These are phyloP conservation scores for Mormyrus lacerda DNA, from an alignment of 2,113 vertebrate species.

Conservation along the genomic window DNA sequence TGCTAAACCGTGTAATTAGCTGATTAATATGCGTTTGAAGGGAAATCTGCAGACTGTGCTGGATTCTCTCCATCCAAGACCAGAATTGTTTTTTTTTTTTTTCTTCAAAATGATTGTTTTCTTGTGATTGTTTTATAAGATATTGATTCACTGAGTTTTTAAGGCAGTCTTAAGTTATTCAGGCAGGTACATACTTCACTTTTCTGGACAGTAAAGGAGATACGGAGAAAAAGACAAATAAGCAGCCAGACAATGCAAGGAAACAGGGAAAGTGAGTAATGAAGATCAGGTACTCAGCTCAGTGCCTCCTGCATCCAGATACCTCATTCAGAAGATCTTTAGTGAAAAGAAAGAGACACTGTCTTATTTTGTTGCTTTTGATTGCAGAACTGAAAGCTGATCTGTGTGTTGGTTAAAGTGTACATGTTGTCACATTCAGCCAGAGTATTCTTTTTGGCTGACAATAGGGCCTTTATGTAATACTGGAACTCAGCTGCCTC, in stretches of 20 bases:
- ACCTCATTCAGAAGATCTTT: constrained; percentile 28
- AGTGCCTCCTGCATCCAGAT: constrained; percentile 23
- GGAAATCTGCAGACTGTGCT: too few species aligned
- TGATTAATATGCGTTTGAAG: too few species aligned
- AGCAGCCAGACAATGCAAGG: background rate
- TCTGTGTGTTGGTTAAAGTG: constrained; percentile 40
- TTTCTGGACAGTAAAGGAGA: background rate
- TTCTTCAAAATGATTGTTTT: background rate
- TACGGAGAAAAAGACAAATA: background rate
- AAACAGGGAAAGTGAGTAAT: constrained; percentile 4
- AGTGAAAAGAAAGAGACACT: constrained; percentile 42
- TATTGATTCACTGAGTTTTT: background rate
- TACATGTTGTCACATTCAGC: constrained; percentile 49
- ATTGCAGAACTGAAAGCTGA: constrained; percentile 41
- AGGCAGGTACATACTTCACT: background rate
- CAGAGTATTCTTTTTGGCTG: constrained; percentile 37
- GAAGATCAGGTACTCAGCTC: constrained; percentile 23
- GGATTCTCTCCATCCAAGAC: too few species aligned
- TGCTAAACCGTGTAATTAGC: too few species aligned
- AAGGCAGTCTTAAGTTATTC: background rate
- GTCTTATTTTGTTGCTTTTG: constrained; percentile 27
- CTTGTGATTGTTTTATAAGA: background rate
- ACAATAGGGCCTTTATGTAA: constrained; percentile 52
- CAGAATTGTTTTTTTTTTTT: too few species aligned
- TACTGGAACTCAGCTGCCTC: constrained; percentile 11